Conservation (phyloP, 2,888 invertebrate species). For the Andrena camellia region DNA sequence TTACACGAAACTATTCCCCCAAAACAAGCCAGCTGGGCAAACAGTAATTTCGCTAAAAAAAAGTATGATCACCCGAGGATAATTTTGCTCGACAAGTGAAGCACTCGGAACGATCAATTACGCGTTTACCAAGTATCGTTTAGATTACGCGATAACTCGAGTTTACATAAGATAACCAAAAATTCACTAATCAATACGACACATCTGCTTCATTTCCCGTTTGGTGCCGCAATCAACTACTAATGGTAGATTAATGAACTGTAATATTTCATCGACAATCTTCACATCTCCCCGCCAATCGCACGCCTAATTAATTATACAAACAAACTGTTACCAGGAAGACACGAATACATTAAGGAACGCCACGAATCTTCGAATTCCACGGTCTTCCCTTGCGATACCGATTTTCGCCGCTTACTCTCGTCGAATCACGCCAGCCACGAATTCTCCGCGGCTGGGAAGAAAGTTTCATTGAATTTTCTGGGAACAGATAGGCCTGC, state of each 20-base stretch:
- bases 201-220: not conserved
- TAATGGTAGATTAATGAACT: not conserved
- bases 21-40: too few relatives aligned
- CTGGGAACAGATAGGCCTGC: conserved; percentile 17
- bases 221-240: not conserved
- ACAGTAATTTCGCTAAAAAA: too few relatives aligned
- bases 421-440: not conserved
- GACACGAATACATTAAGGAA: too few relatives aligned
- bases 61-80: too few relatives aligned
- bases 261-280: too few relatives aligned
- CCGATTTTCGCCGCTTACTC: not conserved
- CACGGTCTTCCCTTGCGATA: not conserved
- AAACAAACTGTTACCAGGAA: too few relatives aligned
- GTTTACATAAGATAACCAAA: not conserved
- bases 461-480: conserved; percentile 48
- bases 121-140: not conserved
- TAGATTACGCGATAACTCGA: not conserved
- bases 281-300: too few relatives aligned
- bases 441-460: conserved; percentile 19
- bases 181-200: not conserved
- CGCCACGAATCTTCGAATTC: not conserved
- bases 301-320: too few relatives aligned
- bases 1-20: too few relatives aligned
- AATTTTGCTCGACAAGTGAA: not conserved
- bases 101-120: not conserved